Conservation (phyloP, 2,797 vertebrate species). For the Erithacus rubecula region DNA sequence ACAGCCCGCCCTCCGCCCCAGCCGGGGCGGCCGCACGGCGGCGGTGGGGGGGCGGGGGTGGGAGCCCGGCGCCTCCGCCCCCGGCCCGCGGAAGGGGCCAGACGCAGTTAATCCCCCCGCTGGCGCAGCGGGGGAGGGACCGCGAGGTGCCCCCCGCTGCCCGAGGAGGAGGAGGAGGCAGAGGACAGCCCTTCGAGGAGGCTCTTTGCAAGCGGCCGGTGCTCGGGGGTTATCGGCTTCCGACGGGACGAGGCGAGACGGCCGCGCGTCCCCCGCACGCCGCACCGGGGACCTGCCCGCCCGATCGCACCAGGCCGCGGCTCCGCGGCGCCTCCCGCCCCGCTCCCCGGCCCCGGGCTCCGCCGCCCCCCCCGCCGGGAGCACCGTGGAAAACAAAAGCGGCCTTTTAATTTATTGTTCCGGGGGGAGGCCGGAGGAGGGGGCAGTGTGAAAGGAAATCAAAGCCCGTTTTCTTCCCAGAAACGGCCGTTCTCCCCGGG, state of each 20-base stretch:
- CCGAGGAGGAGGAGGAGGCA: neutral
- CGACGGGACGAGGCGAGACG: neutral
- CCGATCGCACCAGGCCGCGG: neutral
- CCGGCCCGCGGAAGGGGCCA: neutral
- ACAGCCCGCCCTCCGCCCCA: neutral
- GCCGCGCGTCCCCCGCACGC: neutral
- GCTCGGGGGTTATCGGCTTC: neutral
- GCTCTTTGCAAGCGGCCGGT: neutral
- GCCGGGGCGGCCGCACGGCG: neutral
- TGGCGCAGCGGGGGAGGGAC: neutral
- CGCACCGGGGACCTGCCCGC: neutral
- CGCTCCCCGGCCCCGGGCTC: constrained; percentile 4
- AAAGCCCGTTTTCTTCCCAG: constrained; percentile 37
- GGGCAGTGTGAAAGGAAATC: constrained; percentile 43
- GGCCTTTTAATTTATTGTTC: constrained; percentile 75
- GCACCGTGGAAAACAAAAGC: constrained; percentile 75
- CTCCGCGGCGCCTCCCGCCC: constrained; percentile 52
- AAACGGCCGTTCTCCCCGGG: constrained; percentile 21
- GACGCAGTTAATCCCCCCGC: neutral
- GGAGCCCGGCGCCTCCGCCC: neutral
- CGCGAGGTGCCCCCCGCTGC: neutral
- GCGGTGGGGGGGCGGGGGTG: neutral
- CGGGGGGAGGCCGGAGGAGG: neutral
- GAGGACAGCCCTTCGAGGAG: neutral
- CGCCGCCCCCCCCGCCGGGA: constrained; percentile 15